phyloP scores from a whole-genome alignment of 2,113 vertebrate species.

The Anguilla japonica region DNA sequence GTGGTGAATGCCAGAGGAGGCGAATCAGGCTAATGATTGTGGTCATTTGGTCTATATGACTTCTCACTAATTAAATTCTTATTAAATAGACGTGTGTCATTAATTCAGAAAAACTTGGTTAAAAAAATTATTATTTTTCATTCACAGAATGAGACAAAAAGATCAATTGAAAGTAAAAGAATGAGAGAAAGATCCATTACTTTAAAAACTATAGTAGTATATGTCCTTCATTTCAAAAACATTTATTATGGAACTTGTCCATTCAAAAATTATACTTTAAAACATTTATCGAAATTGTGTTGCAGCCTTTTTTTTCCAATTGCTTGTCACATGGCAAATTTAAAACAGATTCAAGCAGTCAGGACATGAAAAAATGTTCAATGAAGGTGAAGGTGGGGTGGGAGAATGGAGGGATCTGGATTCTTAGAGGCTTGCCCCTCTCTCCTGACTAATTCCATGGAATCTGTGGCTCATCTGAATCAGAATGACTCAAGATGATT shows the following conservation, averaged over 20 bases:
- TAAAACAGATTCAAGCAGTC: too few species aligned
- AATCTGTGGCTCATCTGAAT: neutral
- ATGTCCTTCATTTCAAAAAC: too few species aligned
- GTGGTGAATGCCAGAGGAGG: neutral
- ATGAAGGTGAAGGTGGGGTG: slow-evolving; percentile 7
- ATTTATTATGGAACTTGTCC: neutral
- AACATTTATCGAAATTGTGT: neutral
- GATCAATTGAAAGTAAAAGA: too few species aligned
- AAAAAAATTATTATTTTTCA: neutral
- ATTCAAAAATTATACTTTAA: neutral
- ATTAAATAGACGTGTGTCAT: neutral
- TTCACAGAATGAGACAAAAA: too few species aligned
- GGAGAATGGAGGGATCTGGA: neutral
- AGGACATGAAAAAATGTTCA: too few species aligned
- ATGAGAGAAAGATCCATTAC: too few species aligned
- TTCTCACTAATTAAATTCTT: neutral
- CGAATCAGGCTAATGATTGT: neutral
- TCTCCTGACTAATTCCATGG: neutral
- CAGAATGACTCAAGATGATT: neutral
- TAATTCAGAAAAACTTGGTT: neutral
- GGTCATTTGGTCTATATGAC: neutral
- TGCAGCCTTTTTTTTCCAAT: neutral
- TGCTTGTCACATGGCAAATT: neutral
- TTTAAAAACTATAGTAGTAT: too few species aligned
- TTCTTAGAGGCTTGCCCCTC: neutral